phyloP scores from a whole-genome alignment of 2,888 invertebrate species.

The Calliscelio sp. region DNA sequence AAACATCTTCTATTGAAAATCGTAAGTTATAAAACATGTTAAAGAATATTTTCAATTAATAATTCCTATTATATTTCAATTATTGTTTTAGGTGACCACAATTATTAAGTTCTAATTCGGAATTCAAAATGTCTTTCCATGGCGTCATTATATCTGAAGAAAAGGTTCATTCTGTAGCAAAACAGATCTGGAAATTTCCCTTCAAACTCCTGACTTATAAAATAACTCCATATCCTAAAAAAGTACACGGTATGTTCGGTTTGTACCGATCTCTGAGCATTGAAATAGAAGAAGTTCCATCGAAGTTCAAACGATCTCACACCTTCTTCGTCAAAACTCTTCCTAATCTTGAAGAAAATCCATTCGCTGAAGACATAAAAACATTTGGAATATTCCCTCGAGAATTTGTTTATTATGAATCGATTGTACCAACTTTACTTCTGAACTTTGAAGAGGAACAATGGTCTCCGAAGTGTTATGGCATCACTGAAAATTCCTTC shows the following conservation, averaged over 20 bases:
- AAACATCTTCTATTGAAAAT: no score
- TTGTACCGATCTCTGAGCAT: slow-evolving; percentile 78
- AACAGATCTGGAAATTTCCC: slow-evolving; percentile 36
- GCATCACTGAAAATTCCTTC: slow-evolving; percentile 79
- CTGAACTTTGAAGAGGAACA: slow-evolving; percentile 74
- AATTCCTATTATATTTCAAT: no score
- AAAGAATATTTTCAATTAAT: no score
- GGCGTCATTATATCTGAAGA: slow-evolving; percentile 37
- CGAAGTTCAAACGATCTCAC: slow-evolving; percentile 60
- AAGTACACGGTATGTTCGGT: slow-evolving; percentile 80
- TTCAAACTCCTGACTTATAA: slow-evolving; percentile 70
- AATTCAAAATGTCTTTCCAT: background rate
- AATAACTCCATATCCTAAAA: slow-evolving; percentile 76
- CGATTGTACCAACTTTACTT: slow-evolving; percentile 85
- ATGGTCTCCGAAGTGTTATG: slow-evolving; percentile 82
- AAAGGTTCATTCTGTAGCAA: slow-evolving; percentile 32
- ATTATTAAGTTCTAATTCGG: no score
- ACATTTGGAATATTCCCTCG: slow-evolving; percentile 87
- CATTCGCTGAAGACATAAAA: slow-evolving; percentile 87
- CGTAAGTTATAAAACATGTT: no score
- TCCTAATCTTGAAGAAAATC: slow-evolving; percentile 86
- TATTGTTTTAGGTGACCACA: no score
- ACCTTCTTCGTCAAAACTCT: slow-evolving; percentile 88
- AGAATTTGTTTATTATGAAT: slow-evolving; percentile 86
- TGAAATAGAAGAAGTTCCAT: slow-evolving; percentile 50